Evolutionary conservation across 2,113 vertebrate genomes (phyloP), one percentile per base, ranked within the genome.

Genomic region (Emydura subglobosa): DNA sequence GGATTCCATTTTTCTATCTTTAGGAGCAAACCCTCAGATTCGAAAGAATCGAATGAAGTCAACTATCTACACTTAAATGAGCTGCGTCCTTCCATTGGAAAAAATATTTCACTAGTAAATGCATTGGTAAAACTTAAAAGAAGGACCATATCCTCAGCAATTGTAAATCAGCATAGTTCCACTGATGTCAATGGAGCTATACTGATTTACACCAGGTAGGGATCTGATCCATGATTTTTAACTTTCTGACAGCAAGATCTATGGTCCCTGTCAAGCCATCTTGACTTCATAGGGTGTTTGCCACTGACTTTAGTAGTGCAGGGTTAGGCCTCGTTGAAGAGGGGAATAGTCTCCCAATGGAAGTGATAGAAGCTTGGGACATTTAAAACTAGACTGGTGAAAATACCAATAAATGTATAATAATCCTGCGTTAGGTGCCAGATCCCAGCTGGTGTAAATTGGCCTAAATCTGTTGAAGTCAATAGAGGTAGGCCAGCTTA

Each of bases 51-150:
- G 27, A 59, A 21, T 68, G 31, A 68, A 17, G 6, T 7, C 16
- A 47, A 10, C 39, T 9, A 1, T 34, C 1, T 68, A 79, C 88
- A 10, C 47, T 83, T 16, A 79, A 0, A 4, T 13, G 81, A 91
- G n/a, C 51, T 47, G 80, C n/a, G 2, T 29, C 0, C 0, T 91
- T 91, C 14, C 10, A 39, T 21, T 72, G n/a, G n/a, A 72, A 14
- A 21, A 17, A 39, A 47, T 10, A n/a, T 74, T 74, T 42, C n/a
- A 74, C 39, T 24, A 74, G 17, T 49, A 42, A 91, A 81, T 44
- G 25, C 7, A 4, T 29, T 81, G 7, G 8, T 84, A 57, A 83
- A 55, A 55, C 87, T 91, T 84, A 93, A 59, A 54, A 91, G 54
- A 49, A 65, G 13, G 27, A 2, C 76, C 59, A 17, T 88, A 5